Conservation (phyloP, 2,113 vertebrate species). For the Urocolius indicus region DNA sequence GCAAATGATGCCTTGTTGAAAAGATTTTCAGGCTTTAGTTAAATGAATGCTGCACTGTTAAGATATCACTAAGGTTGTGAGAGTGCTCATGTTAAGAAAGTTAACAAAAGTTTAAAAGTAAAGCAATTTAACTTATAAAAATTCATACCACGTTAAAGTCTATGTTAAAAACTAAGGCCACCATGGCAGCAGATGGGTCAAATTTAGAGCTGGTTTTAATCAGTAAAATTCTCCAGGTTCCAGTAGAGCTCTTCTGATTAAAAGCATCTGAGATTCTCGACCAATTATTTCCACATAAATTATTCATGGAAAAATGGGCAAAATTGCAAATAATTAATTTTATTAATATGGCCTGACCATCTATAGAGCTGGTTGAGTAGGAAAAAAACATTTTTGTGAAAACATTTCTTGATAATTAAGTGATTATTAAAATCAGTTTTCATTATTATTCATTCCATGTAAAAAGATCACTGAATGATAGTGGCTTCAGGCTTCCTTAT, state of each 20-base stretch:
- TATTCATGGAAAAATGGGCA: constrained; percentile 42
- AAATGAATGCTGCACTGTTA: not conserved
- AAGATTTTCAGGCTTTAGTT: not conserved
- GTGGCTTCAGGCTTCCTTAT: not conserved
- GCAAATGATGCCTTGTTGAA: not conserved
- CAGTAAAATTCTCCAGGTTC: constrained; percentile 2
- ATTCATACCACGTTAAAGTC: not conserved
- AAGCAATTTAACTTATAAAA: not conserved
- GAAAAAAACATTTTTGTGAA: not conserved
- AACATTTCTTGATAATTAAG: constrained; percentile 32
- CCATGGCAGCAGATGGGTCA: not conserved
- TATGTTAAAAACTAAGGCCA: not conserved
- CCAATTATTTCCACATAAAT: constrained; percentile 56
- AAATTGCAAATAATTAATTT: constrained; percentile 50
- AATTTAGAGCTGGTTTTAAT: constrained; percentile 22
- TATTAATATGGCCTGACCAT: constrained; percentile 15
- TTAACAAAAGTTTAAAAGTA: not conserved
- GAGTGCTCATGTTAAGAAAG: not conserved
- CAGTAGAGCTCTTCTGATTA: constrained; percentile 39
- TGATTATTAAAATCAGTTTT: not conserved
- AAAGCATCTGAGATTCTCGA: constrained; percentile 39
- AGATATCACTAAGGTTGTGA: not conserved
- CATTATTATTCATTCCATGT: not conserved
- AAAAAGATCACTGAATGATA: not conserved
- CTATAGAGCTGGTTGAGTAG: not conserved